Conservation (phyloP, 2,888 invertebrate genomes). For the Omphaloscelis lunosa region DNA sequence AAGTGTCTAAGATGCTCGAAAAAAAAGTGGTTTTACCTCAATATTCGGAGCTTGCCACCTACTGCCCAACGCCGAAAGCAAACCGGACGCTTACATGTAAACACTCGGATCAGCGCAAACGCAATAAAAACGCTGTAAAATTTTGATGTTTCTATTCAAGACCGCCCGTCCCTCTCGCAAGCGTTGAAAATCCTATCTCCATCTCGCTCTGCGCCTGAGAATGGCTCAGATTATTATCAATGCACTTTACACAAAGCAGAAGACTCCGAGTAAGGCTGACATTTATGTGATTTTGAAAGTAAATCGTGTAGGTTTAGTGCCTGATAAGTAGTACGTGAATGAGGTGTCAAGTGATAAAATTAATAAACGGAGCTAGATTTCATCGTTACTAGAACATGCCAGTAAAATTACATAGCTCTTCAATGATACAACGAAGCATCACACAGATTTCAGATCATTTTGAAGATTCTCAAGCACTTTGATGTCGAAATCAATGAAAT, state of each 20-base stretch:
- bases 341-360: constrained; percentile 89
- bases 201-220: constrained; percentile 80
- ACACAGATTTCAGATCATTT: constrained; percentile 34
- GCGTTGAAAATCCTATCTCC: constrained; percentile 46
- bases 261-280: constrained; percentile 85
- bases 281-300: constrained; percentile 89
- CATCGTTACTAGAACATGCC: constrained; percentile 68
- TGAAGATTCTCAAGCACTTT: constrained; percentile 49
- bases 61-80: constrained; percentile 71
- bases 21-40: constrained; percentile 72
- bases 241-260: constrained; percentile 91
- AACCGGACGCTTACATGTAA: constrained; percentile 87
- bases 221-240: constrained; percentile 89
- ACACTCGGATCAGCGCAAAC: constrained; percentile 84
- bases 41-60: constrained; percentile 73
- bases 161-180: constrained; percentile 73
- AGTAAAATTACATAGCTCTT: constrained; percentile 62
- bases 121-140: constrained; percentile 90
- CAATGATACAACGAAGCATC: constrained; percentile 60
- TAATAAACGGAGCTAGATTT: constrained; percentile 85
- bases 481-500: constrained; percentile 44
- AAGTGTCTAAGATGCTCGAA: constrained; percentile 59
- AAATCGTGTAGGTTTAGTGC: constrained; percentile 88
- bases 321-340: constrained; percentile 83
- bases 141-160: constrained; percentile 90